phyloP scores from a whole-genome alignment of 2,797 vertebrate genomes.

The Gymnoscopelus braueri region DNA sequence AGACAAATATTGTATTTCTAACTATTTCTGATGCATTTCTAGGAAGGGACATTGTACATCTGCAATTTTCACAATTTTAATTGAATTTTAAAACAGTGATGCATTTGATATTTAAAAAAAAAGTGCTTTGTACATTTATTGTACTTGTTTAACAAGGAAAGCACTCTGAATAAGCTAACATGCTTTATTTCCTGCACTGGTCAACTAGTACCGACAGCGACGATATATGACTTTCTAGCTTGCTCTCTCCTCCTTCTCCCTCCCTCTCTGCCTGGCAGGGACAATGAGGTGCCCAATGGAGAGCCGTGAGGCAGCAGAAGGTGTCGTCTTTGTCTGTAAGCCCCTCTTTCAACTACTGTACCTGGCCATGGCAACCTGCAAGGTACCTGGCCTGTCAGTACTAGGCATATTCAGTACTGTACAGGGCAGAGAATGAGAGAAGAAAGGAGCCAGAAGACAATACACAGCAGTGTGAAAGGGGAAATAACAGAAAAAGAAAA shows the following conservation, averaged over 20 bases:
- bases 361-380: slow-evolving; percentile 60
- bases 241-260: not conserved
- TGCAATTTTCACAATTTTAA: too few species aligned
- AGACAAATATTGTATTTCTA: too few species aligned
- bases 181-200: too few species aligned
- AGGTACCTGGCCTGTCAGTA: slow-evolving; percentile 55
- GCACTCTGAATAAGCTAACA: too few species aligned
- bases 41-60: too few species aligned
- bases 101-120: too few species aligned
- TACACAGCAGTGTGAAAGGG: not conserved
- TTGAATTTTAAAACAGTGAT: too few species aligned
- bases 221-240: too few species aligned
- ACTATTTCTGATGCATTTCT: too few species aligned
- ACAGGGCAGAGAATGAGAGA: slow-evolving; percentile 10
- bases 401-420: slow-evolving; percentile 23
- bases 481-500: not conserved
- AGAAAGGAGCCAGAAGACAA: slow-evolving; percentile 32
- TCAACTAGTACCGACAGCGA: too few species aligned
- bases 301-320: slow-evolving; percentile 59
- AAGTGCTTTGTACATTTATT: too few species aligned
- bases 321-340: slow-evolving; percentile 58
- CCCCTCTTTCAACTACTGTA: slow-evolving; percentile 67
- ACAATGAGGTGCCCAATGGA: slow-evolving; percentile 47
- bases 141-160: too few species aligned
- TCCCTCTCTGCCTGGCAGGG: slow-evolving; percentile 49